phyloP scores from a whole-genome alignment of 2,113 vertebrate species.

The Guaruba guarouba region DNA sequence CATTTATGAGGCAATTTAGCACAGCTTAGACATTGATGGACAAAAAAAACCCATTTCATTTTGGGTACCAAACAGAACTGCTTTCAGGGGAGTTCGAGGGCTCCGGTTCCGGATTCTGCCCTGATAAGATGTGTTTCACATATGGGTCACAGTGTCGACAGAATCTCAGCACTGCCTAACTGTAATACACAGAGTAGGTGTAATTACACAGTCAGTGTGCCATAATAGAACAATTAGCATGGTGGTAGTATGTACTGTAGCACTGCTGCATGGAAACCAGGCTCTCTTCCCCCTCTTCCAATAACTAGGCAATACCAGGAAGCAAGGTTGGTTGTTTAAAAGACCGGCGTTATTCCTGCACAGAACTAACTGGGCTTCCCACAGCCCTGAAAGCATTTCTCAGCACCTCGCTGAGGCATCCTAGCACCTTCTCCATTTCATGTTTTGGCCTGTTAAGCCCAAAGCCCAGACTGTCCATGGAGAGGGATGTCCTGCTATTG shows the following conservation, averaged over 20 bases:
- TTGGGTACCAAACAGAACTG: not conserved
- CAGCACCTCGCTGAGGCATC: rapidly evolving
- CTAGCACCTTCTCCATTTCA: not conserved
- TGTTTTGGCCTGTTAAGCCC: not conserved
- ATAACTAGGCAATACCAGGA: not conserved
- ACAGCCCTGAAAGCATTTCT: not conserved
- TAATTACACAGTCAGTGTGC: not conserved
- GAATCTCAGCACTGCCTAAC: not conserved
- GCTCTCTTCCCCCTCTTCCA: not conserved
- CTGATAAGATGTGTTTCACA: not conserved
- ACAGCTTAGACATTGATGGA: not conserved
- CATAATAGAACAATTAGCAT: not conserved
- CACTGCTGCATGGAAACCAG: not conserved
- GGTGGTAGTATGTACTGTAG: not conserved
- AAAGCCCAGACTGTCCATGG: not conserved
- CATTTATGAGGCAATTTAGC: not conserved
- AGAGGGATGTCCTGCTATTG: not conserved
- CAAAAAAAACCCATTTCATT: not conserved
- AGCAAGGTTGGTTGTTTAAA: not conserved
- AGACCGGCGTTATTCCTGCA: not conserved
- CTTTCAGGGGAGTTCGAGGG: not conserved
- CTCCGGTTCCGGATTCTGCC: not conserved
- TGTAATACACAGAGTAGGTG: not conserved
- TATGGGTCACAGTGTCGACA: not conserved
- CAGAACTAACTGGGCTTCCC: rapidly evolving